A percentile compares a stretch with the other conserved stretches of the same genome.
phyloP scores from a whole-genome alignment of 1,140 invertebrate genomes.

The Drosophila pruinosa region DNA sequence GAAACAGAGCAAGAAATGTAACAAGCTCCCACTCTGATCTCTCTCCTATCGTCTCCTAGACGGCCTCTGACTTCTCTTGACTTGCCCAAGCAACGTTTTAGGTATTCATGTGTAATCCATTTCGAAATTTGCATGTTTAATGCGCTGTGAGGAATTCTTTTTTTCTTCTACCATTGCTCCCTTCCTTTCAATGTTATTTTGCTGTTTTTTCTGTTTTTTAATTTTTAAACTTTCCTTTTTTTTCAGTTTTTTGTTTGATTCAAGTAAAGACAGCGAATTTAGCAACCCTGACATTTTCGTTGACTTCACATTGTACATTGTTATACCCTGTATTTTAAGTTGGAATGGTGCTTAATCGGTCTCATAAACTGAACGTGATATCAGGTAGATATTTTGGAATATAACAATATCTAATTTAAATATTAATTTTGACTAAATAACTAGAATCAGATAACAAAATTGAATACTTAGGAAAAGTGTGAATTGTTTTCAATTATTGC shows the following conservation, averaged over 20 bases:
- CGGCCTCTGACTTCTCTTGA: conserved; percentile 7
- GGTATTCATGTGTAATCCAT: conserved; percentile 55
- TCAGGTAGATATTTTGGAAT: too few species aligned
- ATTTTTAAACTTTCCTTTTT: conserved; percentile 13
- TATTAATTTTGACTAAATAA: too few species aligned
- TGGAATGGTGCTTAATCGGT: not conserved
- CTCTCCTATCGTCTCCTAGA: not conserved
- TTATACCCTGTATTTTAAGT: not conserved
- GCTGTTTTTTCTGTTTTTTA: not conserved
- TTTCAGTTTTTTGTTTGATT: conserved; percentile 7
- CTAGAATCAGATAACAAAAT: too few species aligned
- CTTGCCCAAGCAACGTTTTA: conserved; percentile 29
- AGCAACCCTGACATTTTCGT: conserved; percentile 7
- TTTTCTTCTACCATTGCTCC: not conserved
- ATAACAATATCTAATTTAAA: too few species aligned
- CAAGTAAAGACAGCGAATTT: not conserved
- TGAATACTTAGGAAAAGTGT: too few species aligned
- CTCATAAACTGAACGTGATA: not conserved
- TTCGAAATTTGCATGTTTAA: conserved; percentile 60
- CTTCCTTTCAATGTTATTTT: not conserved
- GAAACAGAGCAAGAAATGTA: not conserved
- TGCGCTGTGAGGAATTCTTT: conserved; percentile 37
- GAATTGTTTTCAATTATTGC: too few species aligned
- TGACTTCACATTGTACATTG: not conserved
- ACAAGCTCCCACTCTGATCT: not conserved